These are phyloP conservation scores for Prenolepis imparis DNA, from an alignment of 2,888 invertebrate genomes.

Conservation along the genomic window DNA sequence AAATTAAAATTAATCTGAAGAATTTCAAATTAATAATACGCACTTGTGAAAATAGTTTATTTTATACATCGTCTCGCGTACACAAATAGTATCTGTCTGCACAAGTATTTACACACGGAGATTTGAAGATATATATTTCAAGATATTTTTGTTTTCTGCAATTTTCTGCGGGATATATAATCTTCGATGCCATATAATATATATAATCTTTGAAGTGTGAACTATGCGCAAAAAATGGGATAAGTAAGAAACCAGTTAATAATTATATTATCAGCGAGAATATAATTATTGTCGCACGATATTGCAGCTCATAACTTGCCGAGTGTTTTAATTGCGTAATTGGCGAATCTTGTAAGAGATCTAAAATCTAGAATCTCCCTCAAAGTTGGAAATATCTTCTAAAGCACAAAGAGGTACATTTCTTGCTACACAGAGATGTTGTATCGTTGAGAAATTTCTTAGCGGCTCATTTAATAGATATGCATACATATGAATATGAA, in stretches of 20 bases:
- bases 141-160: neutral
- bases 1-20: slow-evolving; percentile 41
- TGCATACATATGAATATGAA: neutral
- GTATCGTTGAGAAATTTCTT: slow-evolving; percentile 36
- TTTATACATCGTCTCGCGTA: slow-evolving; percentile 3
- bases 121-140: neutral
- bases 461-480: slow-evolving; percentile 37
- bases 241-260: slow-evolving; percentile 53
- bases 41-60: slow-evolving; percentile 48
- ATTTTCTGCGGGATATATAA: neutral
- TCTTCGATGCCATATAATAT: neutral
- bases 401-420: slow-evolving; percentile 4
- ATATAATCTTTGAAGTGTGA: neutral
- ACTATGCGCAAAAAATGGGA: slow-evolving; percentile 29
- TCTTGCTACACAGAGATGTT: neutral
- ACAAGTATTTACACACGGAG: neutral
- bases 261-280: slow-evolving; percentile 54
- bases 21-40: slow-evolving; percentile 1
- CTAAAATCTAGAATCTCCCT: slow-evolving; percentile 25
- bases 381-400: slow-evolving; percentile 38
- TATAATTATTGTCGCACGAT: slow-evolving; percentile 52
- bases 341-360: slow-evolving; percentile 38
- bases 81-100: slow-evolving; percentile 1
- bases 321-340: slow-evolving; percentile 44
- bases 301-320: slow-evolving; percentile 15